Percentiles rank a stretch among this genome's conserved stretches.
phyloP scores from a whole-genome alignment of 1,140 invertebrate species.

The Himalopsyche phryganea region DNA sequence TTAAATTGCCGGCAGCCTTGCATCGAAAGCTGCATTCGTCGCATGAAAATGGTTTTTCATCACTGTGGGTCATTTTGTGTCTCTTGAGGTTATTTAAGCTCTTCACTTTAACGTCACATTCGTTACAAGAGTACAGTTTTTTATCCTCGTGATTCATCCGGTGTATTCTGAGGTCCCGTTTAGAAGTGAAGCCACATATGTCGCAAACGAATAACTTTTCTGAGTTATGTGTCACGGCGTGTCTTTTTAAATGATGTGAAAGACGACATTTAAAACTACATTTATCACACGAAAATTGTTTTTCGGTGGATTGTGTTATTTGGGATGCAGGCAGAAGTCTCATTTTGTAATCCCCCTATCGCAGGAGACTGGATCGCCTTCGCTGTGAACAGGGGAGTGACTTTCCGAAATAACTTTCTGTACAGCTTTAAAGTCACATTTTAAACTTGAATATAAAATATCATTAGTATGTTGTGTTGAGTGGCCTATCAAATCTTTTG shows the following conservation, averaged over 20 bases:
- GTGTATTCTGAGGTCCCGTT: background rate
- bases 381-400: no score
- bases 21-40: slow-evolving; percentile 1
- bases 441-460: no score
- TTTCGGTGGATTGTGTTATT: no score
- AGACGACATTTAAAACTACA: no score
- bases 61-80: slow-evolving; percentile 9
- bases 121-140: background rate
- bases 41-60: slow-evolving; percentile 8
- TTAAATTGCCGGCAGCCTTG: slow-evolving; percentile 2
- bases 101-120: background rate
- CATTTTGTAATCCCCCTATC: no score
- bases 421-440: no score
- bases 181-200: background rate
- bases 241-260: background rate
- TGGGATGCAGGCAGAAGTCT: no score
- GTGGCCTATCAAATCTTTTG: no score
- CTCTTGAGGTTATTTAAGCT: slow-evolving; percentile 5
- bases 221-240: background rate
- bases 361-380: no score
- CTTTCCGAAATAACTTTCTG: no score
- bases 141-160: background rate
- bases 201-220: background rate
- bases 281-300: no score
- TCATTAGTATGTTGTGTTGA: no score